A percentile compares a stretch with the other conserved stretches of the same genome.
Evolutionary conservation across 2,888 invertebrate species (phyloP).

Genomic region (Xestobium rufovillosum): DNA sequence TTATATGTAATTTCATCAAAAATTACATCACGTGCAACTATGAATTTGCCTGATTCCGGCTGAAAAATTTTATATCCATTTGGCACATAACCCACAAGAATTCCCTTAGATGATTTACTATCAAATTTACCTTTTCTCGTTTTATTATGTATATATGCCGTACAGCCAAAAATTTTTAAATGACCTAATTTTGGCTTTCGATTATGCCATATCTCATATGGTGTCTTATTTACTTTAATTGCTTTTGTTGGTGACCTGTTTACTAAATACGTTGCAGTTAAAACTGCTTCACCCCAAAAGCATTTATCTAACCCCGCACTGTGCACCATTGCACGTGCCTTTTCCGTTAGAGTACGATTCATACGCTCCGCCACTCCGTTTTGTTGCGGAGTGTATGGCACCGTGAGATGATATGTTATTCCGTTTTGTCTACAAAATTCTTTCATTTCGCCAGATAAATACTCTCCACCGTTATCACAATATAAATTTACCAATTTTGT

Average conservation of each 20-base stretch:
- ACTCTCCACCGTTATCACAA: slow-evolving; percentile 23
- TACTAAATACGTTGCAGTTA: slow-evolving; percentile 20
- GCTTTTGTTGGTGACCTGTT: slow-evolving; percentile 24
- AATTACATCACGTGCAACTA: slow-evolving; percentile 30
- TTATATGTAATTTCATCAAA: slow-evolving; percentile 29
- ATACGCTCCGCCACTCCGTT: slow-evolving; percentile 18
- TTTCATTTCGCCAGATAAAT: slow-evolving; percentile 14
- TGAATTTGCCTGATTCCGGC: slow-evolving; percentile 26
- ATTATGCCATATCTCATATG: slow-evolving; percentile 26
- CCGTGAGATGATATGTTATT: slow-evolving; percentile 15
- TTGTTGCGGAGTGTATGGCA: too few species aligned
- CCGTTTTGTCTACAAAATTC: slow-evolving; percentile 17
- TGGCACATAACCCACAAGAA: slow-evolving; percentile 31
- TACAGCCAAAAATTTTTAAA: slow-evolving; percentile 31
- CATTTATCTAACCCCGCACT: too few species aligned
- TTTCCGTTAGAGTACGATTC: slow-evolving; percentile 22
- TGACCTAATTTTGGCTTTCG: slow-evolving; percentile 31
- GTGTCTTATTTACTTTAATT: slow-evolving; percentile 12
- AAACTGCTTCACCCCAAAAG: slow-evolving; percentile 33
- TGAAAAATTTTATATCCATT: slow-evolving; percentile 34
- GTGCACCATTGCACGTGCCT: too few species aligned
- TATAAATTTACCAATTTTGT: slow-evolving; percentile 12
- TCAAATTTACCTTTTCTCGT: slow-evolving; percentile 31
- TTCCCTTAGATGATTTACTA: slow-evolving; percentile 33
- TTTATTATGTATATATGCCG: slow-evolving; percentile 33